Evolutionary conservation across 2,888 invertebrate genomes (phyloP).

Genomic region (Papilio demoleus): DNA sequence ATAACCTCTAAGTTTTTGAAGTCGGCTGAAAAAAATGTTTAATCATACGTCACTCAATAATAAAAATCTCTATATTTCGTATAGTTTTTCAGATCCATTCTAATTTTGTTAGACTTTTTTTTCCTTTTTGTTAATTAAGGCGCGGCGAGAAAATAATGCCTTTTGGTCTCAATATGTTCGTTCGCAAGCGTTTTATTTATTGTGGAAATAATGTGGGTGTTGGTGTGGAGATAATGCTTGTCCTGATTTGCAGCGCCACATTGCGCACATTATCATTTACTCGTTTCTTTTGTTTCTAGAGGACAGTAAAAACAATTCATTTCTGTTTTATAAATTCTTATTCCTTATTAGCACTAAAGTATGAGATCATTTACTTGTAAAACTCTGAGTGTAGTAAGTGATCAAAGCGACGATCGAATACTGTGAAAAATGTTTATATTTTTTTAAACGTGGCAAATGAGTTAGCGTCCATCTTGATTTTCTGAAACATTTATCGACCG

Average conservation of each 20-base stretch:
- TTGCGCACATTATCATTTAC: background rate
- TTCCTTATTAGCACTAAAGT: background rate
- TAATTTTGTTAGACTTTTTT: background rate
- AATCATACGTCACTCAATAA: no score
- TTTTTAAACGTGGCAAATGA: no score
- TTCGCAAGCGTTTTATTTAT: background rate
- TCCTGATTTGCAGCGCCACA: background rate
- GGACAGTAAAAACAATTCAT: background rate
- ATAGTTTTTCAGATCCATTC: background rate
- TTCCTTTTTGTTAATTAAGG: background rate
- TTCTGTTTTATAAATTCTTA: background rate
- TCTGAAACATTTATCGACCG: no score
- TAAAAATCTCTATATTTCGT: no score
- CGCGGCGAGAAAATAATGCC: background rate
- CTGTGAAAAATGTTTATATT: no score
- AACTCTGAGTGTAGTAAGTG: no score
- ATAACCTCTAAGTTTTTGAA: no score
- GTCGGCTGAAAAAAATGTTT: no score
- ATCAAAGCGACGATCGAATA: no score
- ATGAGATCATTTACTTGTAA: background rate
- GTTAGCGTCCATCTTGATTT: no score
- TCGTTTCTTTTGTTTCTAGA: background rate
- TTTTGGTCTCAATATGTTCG: background rate
- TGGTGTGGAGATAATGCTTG: background rate
- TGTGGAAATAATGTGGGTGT: background rate